Base-by-base conservation (phyloP, 2,888 invertebrate genomes). In the Chymomyza caudatula region DNA sequence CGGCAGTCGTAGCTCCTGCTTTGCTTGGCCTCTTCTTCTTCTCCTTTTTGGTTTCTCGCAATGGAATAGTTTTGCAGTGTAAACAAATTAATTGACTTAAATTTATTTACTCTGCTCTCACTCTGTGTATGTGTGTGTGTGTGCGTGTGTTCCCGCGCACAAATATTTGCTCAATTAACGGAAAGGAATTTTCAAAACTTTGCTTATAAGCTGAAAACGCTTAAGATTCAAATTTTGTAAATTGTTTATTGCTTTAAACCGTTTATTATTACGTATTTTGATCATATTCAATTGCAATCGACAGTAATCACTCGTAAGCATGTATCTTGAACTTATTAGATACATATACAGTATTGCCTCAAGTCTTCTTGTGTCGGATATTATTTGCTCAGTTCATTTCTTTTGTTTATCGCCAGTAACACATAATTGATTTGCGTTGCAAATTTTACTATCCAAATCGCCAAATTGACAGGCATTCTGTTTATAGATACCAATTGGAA, bases 71-170 rank as follows among this genome's bases (percentile, higher is more conserved):
- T 81, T 80, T 80, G 81, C 71, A 80, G 69, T 85, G 72, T 67
- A 83, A 72, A 77, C 81, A 84, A 81, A 82, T 78, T 80, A 81
- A 82, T 82, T 86, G 71, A 74, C 58, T 76, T 58, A 71, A 62
- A 63, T 65, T 56, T 60, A 44, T 58, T 47, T 42, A 47, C 22
- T 23, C 15, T 47, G 47, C 47, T 2, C 25, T 8, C 29, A 11
- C 29, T 37, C 29, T 56, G 19, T 17, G 37, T 15, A 54, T 1
- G 4, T 22, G 22, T 52, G 23, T 11, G 49, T 17, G 25, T 44
- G 43, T 22, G 5, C 55, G 20, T 60, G 15, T 4, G 17, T 20
- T 20, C 11, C 23, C 25, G n/a, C 37, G 17, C 29, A 23, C 37
- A 58, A 58, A 67, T 60, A 71, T 64, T 56, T 52, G 56, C 65